Conservation (phyloP, 2,113 vertebrate genomes). For the Merops nubicus region DNA sequence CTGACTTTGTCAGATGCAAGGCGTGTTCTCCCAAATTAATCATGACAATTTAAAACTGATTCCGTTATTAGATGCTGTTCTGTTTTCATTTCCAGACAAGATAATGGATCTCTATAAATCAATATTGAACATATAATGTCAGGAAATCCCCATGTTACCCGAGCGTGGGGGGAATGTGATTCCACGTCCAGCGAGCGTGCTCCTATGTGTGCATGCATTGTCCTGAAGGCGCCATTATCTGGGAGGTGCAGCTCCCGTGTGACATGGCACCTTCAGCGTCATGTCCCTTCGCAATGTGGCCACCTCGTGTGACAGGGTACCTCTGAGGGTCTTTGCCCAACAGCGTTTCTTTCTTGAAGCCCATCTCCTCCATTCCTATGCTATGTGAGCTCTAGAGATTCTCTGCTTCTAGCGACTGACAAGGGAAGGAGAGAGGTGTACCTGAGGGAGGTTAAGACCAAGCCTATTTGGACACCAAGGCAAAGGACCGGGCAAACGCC, state of each 20-base stretch:
- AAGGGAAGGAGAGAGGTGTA: rapidly evolving
- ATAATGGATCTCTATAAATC: not conserved
- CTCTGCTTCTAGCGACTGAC: rapidly evolving
- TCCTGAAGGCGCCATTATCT: rapidly evolving
- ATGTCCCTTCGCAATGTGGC: rapidly evolving
- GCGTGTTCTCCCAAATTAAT: not conserved
- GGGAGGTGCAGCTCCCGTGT: rapidly evolving
- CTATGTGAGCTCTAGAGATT: rapidly evolving
- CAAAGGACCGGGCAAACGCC: rapidly evolving
- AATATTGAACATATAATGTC: not conserved
- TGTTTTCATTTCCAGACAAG: not conserved
- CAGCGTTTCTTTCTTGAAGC: not conserved
- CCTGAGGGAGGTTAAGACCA: too few species aligned
- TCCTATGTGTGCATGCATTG: rapidly evolving
- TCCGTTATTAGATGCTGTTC: not conserved
- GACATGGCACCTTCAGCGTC: rapidly evolving
- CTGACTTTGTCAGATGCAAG: not conserved
- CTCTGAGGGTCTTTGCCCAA: rapidly evolving
- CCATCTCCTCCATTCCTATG: rapidly evolving
- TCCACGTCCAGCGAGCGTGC: rapidly evolving
- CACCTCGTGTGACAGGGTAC: rapidly evolving
- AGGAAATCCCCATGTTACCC: not conserved
- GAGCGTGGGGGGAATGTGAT: rapidly evolving
- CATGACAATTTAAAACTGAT: not conserved
- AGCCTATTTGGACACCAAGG: rapidly evolving